These are phyloP conservation scores for Eriocheir sinensis DNA, from an alignment of 1,140 invertebrate genomes.

Conservation along the genomic window DNA sequence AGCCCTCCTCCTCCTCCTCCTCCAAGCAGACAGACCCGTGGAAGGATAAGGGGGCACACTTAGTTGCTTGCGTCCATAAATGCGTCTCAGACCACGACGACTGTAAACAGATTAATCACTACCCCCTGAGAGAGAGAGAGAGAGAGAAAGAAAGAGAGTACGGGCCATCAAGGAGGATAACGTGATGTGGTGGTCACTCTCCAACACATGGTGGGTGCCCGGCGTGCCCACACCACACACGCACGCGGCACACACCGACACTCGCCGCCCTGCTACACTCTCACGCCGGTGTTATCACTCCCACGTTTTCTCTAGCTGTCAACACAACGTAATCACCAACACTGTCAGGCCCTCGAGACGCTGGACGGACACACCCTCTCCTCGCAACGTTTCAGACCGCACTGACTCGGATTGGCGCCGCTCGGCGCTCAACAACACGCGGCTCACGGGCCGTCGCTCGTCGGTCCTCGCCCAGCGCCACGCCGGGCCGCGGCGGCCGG, in stretches of 20 bases:
- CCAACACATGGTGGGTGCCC: background rate
- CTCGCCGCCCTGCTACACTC: background rate
- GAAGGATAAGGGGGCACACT: background rate
- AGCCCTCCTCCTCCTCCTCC: background rate
- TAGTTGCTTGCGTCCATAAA: background rate
- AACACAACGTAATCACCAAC: background rate
- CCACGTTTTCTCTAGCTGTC: background rate
- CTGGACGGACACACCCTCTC: background rate
- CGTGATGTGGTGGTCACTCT: background rate
- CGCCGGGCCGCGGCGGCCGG: background rate
- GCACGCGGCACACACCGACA: background rate
- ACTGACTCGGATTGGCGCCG: background rate
- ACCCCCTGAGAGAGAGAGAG: background rate
- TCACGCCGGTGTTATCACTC: background rate
- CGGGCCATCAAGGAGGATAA: background rate
- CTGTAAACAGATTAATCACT: background rate
- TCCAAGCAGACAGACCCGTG: background rate
- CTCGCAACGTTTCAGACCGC: background rate
- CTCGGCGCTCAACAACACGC: background rate
- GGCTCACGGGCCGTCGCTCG: background rate
- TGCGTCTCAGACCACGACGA: background rate
- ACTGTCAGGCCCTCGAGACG: background rate
- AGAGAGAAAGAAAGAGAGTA: constrained; percentile 19
- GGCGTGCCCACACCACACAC: background rate
- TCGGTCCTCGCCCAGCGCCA: too few species aligned